These are phyloP conservation scores for Hyposoter dolosus DNA, from an alignment of 2,888 invertebrate species.

Conservation along the genomic window DNA sequence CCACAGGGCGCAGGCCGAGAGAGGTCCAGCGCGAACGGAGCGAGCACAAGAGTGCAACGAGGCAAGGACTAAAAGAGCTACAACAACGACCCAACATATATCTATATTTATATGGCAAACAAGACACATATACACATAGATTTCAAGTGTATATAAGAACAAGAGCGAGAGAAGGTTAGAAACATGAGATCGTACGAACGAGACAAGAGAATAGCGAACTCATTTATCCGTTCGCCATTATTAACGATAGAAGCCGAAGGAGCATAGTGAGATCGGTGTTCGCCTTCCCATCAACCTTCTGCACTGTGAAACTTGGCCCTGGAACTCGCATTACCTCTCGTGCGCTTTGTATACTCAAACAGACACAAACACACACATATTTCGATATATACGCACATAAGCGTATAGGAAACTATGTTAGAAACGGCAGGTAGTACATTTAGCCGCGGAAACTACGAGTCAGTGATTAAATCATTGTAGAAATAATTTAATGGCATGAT, in stretches of 20 bases:
- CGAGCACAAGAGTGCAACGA: conserved; percentile 37
- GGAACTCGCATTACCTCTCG: conserved; percentile 50
- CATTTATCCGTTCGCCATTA: conserved; percentile 69
- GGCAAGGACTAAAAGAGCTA: conserved; percentile 30
- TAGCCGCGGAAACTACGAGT: background rate
- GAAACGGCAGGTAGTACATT: conserved; percentile 21
- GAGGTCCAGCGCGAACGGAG: conserved; percentile 65
- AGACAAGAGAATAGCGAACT: conserved; percentile 69
- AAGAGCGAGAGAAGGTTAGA: conserved; percentile 58
- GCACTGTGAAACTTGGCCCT: conserved; percentile 58
- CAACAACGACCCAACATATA: background rate
- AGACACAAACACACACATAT: background rate
- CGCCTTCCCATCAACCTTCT: conserved; percentile 62
- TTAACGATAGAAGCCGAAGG: conserved; percentile 67
- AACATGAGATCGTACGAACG: conserved; percentile 67
- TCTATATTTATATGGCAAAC: background rate
- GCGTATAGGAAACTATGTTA: conserved; percentile 8
- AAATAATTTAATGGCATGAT: conserved; percentile 11
- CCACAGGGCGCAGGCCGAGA: conserved; percentile 62
- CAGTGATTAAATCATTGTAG: conserved; percentile 24
- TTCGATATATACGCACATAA: background rate
- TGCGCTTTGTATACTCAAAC: conserved; percentile 27
- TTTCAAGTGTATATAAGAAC: conserved; percentile 29
- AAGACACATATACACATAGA: conserved; percentile 1
- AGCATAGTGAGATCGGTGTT: conserved; percentile 56